Conservation (phyloP, 2,888 invertebrate genomes). For the Gibbula magus region DNA sequence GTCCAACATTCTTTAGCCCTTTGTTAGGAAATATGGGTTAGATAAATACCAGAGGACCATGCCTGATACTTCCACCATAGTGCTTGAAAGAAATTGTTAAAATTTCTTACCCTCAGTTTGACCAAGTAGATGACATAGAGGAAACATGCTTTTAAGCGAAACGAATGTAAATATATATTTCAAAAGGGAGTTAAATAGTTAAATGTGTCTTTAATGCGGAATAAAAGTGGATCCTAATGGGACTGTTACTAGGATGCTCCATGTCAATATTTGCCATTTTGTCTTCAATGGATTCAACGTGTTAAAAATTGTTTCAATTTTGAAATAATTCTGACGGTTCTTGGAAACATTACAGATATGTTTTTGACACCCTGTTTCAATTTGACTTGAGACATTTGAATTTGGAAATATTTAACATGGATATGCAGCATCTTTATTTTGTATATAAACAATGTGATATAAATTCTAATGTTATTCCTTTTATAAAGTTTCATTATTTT, state of each 20-base stretch:
- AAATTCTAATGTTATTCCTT: no score
- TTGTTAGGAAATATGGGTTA: conserved; percentile 10
- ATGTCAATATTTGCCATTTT: neutral
- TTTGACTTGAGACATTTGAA: neutral
- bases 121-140: neutral
- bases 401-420: neutral
- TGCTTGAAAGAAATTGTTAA: neutral
- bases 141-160: neutral
- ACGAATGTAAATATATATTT: neutral
- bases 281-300: no score
- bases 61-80: neutral
- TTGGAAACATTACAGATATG: no score
- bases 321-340: neutral
- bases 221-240: neutral
- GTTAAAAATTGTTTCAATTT: no score
- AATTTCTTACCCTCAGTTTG: neutral
- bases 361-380: no score
- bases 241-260: neutral
- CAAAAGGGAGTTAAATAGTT: neutral
- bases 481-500: no score
- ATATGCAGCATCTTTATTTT: no score
- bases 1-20: neutral
- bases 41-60: neutral
- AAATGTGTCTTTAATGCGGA: neutral
- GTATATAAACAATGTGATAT: no score